A percentile compares a stretch with the other conserved stretches of the same genome.
Conservation (phyloP, 1,140 invertebrate species). For the Ditylenchus dipsaci region DNA sequence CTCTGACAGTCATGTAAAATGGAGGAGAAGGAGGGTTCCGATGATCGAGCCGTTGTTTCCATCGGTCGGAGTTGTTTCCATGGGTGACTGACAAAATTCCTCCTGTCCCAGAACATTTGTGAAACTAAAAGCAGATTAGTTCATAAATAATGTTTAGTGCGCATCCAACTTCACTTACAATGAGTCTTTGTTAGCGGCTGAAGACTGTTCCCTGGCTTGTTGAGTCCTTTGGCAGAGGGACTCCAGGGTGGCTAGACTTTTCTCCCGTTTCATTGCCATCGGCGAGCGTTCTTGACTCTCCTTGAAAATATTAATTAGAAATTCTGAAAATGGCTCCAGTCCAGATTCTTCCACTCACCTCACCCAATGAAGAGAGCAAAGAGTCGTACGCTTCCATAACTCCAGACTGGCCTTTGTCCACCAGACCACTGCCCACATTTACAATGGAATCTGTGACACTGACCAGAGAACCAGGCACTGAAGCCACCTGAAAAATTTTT, state of each 20-base stretch:
- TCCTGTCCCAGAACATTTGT: constrained; percentile 15
- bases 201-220: constrained; percentile 40
- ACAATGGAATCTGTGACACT: constrained; percentile 40
- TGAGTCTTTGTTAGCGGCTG: constrained; percentile 1
- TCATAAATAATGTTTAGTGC: background rate
- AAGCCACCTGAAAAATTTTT: constrained; percentile 22
- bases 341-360: constrained; percentile 4
- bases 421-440: constrained; percentile 40
- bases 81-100: constrained; percentile 4
- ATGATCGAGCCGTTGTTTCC: constrained; percentile 12
- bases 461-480: constrained; percentile 4
- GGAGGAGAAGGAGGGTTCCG: constrained; percentile 50
- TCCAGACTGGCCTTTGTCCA: constrained; percentile 43
- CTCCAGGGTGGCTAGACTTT: constrained; percentile 51
- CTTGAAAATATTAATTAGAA: background rate
- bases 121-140: constrained; percentile 1
- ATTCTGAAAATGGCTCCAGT: background rate
- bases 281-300: constrained; percentile 27
- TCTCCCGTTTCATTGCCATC: constrained; percentile 50
- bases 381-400: constrained; percentile 38
- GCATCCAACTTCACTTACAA: background rate
- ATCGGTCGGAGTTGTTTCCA: background rate
- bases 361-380: constrained; percentile 6
- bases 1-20: constrained; percentile 53
- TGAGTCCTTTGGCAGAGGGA: constrained; percentile 46